These are phyloP conservation scores for Popillia japonica DNA, from an alignment of 1,140 invertebrate genomes.

Conservation along the genomic window DNA sequence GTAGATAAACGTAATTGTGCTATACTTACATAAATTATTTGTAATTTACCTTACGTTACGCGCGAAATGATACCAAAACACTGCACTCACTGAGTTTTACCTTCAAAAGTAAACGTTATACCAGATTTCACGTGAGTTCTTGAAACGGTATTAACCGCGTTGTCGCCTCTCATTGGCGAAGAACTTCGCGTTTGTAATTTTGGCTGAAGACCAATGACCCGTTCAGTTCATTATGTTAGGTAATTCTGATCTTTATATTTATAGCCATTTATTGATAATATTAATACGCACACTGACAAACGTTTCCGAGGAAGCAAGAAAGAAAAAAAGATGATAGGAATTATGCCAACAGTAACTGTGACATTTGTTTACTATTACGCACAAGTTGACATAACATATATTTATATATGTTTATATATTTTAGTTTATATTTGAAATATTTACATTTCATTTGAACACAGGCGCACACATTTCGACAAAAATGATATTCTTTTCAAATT, in stretches of 20 bases:
- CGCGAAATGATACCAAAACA: neutral
- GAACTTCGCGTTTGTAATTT: conserved; percentile 9
- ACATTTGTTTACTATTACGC: no score
- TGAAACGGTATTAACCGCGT: neutral
- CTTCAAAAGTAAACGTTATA: conserved; percentile 27
- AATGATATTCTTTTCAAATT: no score
- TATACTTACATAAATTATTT: neutral
- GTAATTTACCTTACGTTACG: neutral
- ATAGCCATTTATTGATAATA: neutral
- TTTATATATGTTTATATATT: no score
- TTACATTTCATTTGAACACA: no score
- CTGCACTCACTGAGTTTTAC: neutral
- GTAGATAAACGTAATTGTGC: neutral
- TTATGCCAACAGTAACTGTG: no score
- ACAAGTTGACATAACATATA: no score
- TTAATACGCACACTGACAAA: neutral
- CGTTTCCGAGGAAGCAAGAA: neutral
- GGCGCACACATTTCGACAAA: no score
- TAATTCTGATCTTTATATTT: neutral
- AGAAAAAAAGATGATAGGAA: no score
- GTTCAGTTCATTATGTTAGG: neutral
- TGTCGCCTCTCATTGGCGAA: neutral
- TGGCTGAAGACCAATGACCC: neutral
- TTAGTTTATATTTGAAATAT: no score
- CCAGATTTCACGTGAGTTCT: neutral